Evolutionary conservation across 2,797 vertebrate genomes (phyloP), one percentile per base, ranked within the genome.

Genomic region (Poecile montanus): DNA sequence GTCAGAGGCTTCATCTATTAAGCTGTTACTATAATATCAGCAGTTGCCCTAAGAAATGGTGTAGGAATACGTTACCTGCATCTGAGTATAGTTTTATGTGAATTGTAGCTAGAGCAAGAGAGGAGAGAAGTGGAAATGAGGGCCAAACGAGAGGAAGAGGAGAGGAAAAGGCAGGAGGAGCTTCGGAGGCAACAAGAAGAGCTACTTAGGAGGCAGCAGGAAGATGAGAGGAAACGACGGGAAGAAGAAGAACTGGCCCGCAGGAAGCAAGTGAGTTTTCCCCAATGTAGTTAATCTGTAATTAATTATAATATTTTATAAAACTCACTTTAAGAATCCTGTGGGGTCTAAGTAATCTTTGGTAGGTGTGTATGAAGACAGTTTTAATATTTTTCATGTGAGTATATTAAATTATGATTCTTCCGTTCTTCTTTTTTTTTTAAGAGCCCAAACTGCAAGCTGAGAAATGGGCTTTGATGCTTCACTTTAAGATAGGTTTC

Each of bases 91-190:
- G 75, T 96, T 92, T 96, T 68, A 29, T 97, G 88, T 97, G 95
- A 71, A 93, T 95, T 82, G 89, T 96, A 99, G 99, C 96, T 99
- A 97, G 99, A 99, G 89, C 98, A 99, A 95, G 99, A 99, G 96
- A 98, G 99, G 92, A 98, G 98, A 95, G 99, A 99, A 93, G 98
- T 98, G 90, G 99, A 99, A 97, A 97, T 99, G 88, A 98, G 99
- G 97, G 99, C 98, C 92, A 99, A 99, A 98, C 98, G 99, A 95
- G 99, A 99, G 97, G 99, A 99, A 88, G 99, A 99, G 91, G 99
- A 99, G 88, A 97, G 98, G 96, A 99, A 99, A 96, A 98, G 98
- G 62, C 97, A 99, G 96, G 99, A 99, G 96, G 99, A 98, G 32
- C 97, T 99, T 91, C 98, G 98, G 53, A 98, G 98, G 91, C 98